Conservation (phyloP, 2,113 vertebrate genomes). For the Rhodinocichla rosea region DNA sequence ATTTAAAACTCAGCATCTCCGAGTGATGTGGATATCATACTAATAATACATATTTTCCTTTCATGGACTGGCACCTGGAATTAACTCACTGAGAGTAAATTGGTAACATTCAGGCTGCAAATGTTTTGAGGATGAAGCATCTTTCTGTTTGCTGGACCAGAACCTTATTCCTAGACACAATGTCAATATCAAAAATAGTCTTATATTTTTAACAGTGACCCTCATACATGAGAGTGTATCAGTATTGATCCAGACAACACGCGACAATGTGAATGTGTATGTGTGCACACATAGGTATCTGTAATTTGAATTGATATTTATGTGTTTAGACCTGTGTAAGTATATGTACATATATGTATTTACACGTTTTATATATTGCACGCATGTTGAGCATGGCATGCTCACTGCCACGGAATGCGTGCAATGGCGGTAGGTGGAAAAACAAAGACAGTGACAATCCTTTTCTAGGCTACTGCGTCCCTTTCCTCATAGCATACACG, state of each 20-base stretch:
- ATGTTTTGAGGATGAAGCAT: neutral
- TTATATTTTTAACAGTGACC: neutral
- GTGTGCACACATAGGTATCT: neutral
- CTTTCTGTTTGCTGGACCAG: neutral
- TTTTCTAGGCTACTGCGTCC: neutral
- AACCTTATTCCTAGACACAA: neutral
- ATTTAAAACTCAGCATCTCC: neutral
- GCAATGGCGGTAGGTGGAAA: fast-evolving
- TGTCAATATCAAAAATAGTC: neutral
- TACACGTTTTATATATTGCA: fast-evolving
- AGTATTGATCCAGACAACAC: neutral
- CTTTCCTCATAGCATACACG: neutral
- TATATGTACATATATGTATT: neutral
- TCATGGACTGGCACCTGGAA: neutral
- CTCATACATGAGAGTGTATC: neutral
- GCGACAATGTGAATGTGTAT: no score
- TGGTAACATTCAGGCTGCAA: neutral
- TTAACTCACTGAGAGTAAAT: neutral
- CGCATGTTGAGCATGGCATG: neutral
- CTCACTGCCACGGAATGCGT: neutral
- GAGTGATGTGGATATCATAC: neutral
- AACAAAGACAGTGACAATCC: neutral
- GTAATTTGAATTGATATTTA: neutral
- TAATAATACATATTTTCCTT: neutral
- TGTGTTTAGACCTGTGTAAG: neutral